Percentiles rank a stretch among this genome's conserved stretches.
These are phyloP conservation scores for Hyposoter dolosus DNA, from an alignment of 2,888 invertebrate genomes.

Conservation along the genomic window DNA sequence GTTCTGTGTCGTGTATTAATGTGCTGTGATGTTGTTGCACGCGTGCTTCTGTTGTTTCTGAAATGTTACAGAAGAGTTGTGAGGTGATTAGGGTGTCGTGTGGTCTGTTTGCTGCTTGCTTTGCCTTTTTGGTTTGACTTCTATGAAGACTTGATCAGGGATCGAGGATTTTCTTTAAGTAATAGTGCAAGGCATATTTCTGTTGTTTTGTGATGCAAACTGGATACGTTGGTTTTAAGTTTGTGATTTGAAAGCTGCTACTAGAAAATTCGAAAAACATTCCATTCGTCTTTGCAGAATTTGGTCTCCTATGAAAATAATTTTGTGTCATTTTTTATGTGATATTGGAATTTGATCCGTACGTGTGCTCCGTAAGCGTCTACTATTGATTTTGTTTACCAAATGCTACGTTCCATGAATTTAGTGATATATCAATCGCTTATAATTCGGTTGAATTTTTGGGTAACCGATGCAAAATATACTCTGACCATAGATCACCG, in stretches of 20 bases:
- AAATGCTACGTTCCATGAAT: no score
- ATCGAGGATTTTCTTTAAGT: conserved; percentile 47
- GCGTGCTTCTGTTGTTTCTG: conserved; percentile 83
- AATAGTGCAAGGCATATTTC: neutral
- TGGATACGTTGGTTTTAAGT: neutral
- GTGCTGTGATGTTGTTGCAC: conserved; percentile 80
- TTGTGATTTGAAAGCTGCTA: neutral
- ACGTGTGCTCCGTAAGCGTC: no score
- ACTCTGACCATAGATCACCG: no score
- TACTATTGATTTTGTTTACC: no score
- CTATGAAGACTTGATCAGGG: conserved; percentile 59
- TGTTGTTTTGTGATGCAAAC: neutral
- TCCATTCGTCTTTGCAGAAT: neutral
- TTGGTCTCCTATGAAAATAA: neutral
- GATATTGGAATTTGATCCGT: neutral
- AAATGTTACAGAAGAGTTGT: conserved; percentile 82
- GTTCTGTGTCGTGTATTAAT: conserved; percentile 79
- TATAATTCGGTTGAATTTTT: no score
- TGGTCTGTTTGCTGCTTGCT: conserved; percentile 69
- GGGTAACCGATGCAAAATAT: no score
- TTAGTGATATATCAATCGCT: no score
- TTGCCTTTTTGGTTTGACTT: conserved; percentile 78
- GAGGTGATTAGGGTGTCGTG: conserved; percentile 76
- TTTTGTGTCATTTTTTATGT: neutral
- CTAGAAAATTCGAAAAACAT: neutral